phyloP scores from a whole-genome alignment of 2,113 vertebrate species.

The Meriones unguiculatus region DNA sequence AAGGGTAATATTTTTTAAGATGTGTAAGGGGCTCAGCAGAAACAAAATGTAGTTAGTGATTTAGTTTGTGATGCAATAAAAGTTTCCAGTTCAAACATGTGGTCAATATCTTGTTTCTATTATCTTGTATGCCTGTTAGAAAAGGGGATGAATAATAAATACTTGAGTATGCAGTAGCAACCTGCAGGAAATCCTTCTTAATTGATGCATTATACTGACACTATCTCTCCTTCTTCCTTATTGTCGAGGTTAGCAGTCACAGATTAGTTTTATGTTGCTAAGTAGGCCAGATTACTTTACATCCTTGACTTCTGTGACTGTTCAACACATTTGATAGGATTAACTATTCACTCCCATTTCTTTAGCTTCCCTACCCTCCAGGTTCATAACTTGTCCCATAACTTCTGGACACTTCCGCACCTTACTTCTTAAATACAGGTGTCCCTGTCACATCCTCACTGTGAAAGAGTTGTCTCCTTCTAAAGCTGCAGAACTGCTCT shows the following conservation, averaged over 20 bases:
- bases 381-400: background rate
- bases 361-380: background rate
- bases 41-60: background rate
- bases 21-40: constrained; percentile 11
- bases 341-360: background rate
- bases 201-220: background rate
- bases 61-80: constrained; percentile 30
- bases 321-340: background rate
- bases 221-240: background rate
- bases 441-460: background rate
- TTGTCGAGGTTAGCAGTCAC: background rate
- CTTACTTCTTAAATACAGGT: background rate
- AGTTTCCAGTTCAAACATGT: constrained; percentile 27
- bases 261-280: background rate
- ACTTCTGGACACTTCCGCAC: background rate
- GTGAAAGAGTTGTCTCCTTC: background rate
- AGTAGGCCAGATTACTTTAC: background rate
- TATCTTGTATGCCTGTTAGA: background rate
- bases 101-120: background rate
- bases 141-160: background rate
- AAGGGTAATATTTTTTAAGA: constrained; percentile 62
- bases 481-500: background rate
- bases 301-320: background rate
- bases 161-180: background rate
- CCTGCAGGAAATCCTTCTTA: background rate